A percentile compares a stretch with the other conserved stretches of the same genome.
Conservation (phyloP, 2,888 invertebrate genomes). For the Capitulum mitella region DNA sequence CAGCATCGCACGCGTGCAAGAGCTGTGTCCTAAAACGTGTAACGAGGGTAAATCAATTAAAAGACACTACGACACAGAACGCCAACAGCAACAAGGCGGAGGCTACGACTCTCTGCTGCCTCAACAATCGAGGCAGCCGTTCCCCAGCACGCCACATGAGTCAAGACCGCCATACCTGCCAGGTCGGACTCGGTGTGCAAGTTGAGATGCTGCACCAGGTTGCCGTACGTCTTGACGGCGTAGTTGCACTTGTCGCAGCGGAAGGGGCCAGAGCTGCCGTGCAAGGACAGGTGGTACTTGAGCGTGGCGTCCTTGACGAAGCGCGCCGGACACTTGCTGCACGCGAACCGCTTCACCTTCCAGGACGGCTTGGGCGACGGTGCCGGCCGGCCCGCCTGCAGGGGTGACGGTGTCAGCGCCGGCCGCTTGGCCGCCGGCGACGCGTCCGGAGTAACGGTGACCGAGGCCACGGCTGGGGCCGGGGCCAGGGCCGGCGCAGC, state of each 20-base stretch:
- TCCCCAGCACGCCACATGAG: no score
- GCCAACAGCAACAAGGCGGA: no score
- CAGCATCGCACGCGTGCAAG: no score
- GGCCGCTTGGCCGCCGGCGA: neutral
- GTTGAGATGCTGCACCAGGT: conserved; percentile 57
- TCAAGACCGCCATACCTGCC: no score
- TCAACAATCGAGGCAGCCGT: no score
- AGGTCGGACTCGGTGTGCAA: conserved; percentile 49
- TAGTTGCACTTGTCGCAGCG: conserved; percentile 65
- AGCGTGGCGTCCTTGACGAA: conserved; percentile 64
- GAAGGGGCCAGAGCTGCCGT: conserved; percentile 56
- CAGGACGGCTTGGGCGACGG: conserved; percentile 30
- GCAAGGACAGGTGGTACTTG: conserved; percentile 60
- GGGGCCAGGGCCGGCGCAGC: neutral
- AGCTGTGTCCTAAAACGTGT: no score
- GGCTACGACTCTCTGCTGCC: no score
- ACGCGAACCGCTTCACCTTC: conserved; percentile 43
- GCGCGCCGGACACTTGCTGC: conserved; percentile 62
- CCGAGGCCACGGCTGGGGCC: no score
- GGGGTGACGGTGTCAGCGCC: neutral
- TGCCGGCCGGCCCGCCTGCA: conserved; percentile 27
- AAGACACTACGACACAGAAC: no score
- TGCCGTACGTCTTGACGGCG: conserved; percentile 59
- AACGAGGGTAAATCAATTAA: no score
- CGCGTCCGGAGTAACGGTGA: no score